A percentile compares a stretch with the other conserved stretches of the same genome.
phyloP scores from a whole-genome alignment of 2,797 vertebrate genomes.

The Gallinago nigripennis region DNA sequence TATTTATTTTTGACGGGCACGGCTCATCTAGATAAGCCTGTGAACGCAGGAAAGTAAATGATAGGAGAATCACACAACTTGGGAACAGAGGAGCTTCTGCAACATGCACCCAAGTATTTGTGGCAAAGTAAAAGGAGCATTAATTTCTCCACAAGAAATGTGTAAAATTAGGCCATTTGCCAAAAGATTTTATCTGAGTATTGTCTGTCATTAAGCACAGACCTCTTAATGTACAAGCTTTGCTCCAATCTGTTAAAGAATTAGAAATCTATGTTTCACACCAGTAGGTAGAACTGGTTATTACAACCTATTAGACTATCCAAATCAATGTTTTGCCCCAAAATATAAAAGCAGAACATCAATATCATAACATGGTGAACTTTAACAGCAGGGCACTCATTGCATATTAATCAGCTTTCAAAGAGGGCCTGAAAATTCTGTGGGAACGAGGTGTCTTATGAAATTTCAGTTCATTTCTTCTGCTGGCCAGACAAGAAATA shows the following conservation, averaged over 20 bases:
- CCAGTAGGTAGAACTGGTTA: neutral
- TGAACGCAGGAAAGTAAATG: neutral
- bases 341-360: neutral
- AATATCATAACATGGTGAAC: neutral
- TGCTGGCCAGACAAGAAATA: neutral
- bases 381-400: neutral
- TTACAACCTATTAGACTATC: neutral
- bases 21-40: neutral
- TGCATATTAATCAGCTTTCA: conserved; percentile 28
- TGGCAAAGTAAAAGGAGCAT: neutral
- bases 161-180: neutral
- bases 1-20: neutral
- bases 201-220: neutral
- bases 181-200: neutral
- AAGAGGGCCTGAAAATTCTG: conserved; percentile 1
- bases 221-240: neutral
- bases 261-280: neutral
- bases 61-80: neutral
- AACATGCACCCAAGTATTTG: neutral
- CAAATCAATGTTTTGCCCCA: neutral
- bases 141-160: neutral
- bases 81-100: neutral
- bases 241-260: neutral
- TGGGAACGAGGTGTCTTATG: neutral
- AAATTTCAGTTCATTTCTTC: neutral